Evolutionary conservation across 2,888 invertebrate species (phyloP), one percentile per base, ranked within the genome.

Genomic region (Drosophila heteroneura): DNA sequence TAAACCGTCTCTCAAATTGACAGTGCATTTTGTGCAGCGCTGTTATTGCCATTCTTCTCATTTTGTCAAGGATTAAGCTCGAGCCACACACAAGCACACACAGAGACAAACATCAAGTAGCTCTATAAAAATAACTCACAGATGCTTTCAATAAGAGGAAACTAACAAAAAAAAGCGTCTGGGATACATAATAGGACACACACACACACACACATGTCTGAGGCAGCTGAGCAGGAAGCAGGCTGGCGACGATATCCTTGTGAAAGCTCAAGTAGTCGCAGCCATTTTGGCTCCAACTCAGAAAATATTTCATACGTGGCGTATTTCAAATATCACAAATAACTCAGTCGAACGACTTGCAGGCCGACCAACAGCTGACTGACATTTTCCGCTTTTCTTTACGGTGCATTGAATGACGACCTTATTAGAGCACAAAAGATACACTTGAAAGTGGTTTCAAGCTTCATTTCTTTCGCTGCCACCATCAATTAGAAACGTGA

Each of bases 51-150:
- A 53, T 67, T 26, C 51, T 60, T 51, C 47, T 47, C 26, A 22
- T 64, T 63, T 26, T 65, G 70, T 54, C 37, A 49, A 66, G 53
- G 52, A 60, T 67, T 67, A 58, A 22, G 39, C 57, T 62, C 56
- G 54, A 37, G 33, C n/a, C 67, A 39, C 53, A 54, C 26, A 61
- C 54, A 28, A 37, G 16, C 5, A 16, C 16, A 41, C 39, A 14
- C 49, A 71, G 28, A 37, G 39, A 41, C 22, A 33, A 26, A 51
- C 30, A 70, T 73, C 79, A 84, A 90, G 82, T 86, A 76, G 91
- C 89, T 84, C 70, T 82, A 90, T 87, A 82, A 90, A 87, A 87
- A 87, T 89, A 90, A 79, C 89, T 79, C 75, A 79, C 80, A 87
- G 81, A 80, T 84, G 80, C 89, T 79, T 83, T 74, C 82, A 85